Evolutionary conservation across 2,888 invertebrate species (phyloP).

Genomic region (Meandrusa payeni): DNA sequence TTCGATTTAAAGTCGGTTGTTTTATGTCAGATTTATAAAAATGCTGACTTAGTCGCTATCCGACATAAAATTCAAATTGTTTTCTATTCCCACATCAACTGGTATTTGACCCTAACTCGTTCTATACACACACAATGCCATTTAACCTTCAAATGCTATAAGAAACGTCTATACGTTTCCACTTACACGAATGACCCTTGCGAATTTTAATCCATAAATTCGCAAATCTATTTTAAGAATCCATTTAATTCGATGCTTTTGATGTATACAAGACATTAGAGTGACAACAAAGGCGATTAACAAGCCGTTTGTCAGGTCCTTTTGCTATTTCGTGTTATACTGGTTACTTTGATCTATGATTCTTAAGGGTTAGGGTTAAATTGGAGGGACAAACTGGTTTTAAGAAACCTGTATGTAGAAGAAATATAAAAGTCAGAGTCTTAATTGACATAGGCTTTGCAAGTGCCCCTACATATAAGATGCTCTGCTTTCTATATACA

Average conservation of each 20-base stretch:
- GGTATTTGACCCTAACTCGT: conserved; percentile 26
- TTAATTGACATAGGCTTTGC: too few relatives aligned
- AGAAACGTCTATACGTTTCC: conserved; percentile 23
- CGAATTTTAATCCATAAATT: conserved; percentile 24
- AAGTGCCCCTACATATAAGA: too few relatives aligned
- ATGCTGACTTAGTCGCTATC: too few relatives aligned
- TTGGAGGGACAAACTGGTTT: too few relatives aligned
- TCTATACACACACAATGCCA: conserved; percentile 17
- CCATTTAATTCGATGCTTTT: conserved; percentile 52
- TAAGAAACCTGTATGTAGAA: too few relatives aligned
- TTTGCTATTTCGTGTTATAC: conserved; percentile 39
- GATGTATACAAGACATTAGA: conserved; percentile 53
- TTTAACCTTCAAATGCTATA: conserved; percentile 28
- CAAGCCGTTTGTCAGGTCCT: conserved; percentile 62
- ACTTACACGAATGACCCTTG: conserved; percentile 28
- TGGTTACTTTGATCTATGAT: conserved; percentile 46
- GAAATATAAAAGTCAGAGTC: too few relatives aligned
- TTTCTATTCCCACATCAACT: conserved; percentile 25
- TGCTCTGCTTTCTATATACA: too few relatives aligned
- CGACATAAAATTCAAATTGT: too few relatives aligned
- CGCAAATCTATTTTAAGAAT: conserved; percentile 23
- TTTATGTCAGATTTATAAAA: too few relatives aligned
- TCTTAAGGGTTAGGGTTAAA: conserved; percentile 6
- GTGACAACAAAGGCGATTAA: conserved; percentile 62
- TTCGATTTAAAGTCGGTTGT: too few relatives aligned